Evolutionary conservation across 2,797 vertebrate species (phyloP).

Genomic region (Capromys pilorides): DNA sequence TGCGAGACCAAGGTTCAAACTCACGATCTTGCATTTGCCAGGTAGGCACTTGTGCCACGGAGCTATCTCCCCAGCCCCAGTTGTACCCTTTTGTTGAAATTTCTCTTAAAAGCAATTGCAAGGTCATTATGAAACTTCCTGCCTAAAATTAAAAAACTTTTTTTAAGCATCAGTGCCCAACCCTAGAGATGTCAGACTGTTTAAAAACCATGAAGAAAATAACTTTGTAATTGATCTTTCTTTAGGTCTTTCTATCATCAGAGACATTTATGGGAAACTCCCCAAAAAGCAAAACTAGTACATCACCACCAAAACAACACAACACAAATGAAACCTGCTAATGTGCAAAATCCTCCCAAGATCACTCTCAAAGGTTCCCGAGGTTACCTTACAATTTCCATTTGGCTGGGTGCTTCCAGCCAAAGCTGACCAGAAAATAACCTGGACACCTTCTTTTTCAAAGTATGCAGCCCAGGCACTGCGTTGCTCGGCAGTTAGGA

Average conservation of each 20-base stretch:
- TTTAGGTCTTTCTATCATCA: not conserved
- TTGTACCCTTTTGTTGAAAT: not conserved
- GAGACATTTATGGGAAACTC: not conserved
- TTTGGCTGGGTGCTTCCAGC: slow-evolving; percentile 88
- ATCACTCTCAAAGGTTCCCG: not conserved
- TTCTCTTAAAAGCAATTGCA: slow-evolving; percentile 55
- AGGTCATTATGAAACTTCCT: slow-evolving; percentile 36
- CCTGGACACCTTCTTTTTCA: slow-evolving; percentile 90
- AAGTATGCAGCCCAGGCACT: slow-evolving; percentile 92
- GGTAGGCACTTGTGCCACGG: no score
- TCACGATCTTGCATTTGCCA: no score
- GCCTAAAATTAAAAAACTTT: not conserved
- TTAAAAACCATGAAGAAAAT: not conserved
- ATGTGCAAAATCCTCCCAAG: not conserved
- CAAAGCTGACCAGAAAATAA: slow-evolving; percentile 98
- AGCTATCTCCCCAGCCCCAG: no score
- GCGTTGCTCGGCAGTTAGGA: slow-evolving; percentile 93
- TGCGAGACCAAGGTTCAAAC: no score
- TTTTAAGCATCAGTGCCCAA: not conserved
- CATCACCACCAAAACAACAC: not conserved
- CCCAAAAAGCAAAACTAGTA: not conserved
- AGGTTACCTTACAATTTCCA: slow-evolving; percentile 88
- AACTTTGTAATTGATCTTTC: not conserved
- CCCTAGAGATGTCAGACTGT: not conserved
- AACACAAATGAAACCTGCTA: not conserved